Percentiles rank a stretch among this genome's conserved stretches.
Evolutionary conservation across 92 coral and sea anemone genomes (phyloP).

Genomic region (Actinernus sp.): DNA sequence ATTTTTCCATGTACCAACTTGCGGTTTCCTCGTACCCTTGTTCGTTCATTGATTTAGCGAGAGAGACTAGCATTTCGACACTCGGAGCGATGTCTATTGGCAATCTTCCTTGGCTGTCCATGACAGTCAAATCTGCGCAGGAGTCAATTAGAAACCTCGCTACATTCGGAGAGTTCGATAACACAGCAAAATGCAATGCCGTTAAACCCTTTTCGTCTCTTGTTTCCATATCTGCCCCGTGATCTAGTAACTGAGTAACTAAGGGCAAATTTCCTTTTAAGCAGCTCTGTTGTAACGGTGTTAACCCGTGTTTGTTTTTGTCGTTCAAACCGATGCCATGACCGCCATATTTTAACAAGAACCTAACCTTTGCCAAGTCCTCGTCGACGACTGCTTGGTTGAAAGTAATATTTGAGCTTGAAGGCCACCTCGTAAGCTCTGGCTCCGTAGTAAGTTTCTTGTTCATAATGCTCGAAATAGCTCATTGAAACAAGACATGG

Average conservation of each 20-base stretch:
- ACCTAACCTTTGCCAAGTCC: conserved; percentile 79
- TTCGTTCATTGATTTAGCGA: conserved; percentile 66
- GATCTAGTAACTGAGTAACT: conserved; percentile 63
- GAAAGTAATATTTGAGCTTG: conserved; percentile 67
- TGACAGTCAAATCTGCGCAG: conserved; percentile 78
- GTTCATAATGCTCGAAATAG: no score
- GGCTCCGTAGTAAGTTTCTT: no score
- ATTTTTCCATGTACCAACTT: conserved; percentile 74
- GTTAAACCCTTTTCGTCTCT: conserved; percentile 74
- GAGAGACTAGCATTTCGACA: conserved; percentile 68
- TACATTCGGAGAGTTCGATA: conserved; percentile 58
- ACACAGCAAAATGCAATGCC: conserved; percentile 71
- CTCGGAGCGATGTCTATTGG: conserved; percentile 80
- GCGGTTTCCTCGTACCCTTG: conserved; percentile 86
- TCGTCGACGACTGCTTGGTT: conserved; percentile 80
- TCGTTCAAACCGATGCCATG: conserved; percentile 72
- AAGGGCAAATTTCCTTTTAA: conserved; percentile 54
- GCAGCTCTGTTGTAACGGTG: conserved; percentile 85
- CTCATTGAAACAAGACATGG: no score
- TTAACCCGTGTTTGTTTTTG: conserved; percentile 70
- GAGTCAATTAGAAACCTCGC: conserved; percentile 76
- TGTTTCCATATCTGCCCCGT: conserved; percentile 72
- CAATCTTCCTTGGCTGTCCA: conserved; percentile 71
- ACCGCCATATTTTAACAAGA: conserved; percentile 83
- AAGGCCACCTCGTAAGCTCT: no score